phyloP scores from a whole-genome alignment of 2,888 invertebrate genomes.

The Mesochorus sp. region DNA sequence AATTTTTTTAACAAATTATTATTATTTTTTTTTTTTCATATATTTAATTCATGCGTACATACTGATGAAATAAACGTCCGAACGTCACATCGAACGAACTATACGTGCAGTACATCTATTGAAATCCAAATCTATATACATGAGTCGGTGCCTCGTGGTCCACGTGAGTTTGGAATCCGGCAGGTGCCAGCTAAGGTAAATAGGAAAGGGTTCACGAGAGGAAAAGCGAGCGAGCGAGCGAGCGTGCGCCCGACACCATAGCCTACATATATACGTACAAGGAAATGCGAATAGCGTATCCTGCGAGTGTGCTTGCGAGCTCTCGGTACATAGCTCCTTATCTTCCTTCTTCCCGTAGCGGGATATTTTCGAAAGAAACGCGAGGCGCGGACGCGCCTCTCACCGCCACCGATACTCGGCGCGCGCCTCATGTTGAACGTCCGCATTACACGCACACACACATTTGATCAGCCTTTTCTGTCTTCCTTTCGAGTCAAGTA shows the following conservation, averaged over 20 bases:
- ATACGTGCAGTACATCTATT: no score
- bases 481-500: background rate
- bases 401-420: conserved; percentile 1
- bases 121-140: background rate
- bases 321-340: no score
- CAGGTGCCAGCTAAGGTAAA: conserved; percentile 13
- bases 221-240: background rate
- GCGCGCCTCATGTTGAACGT: conserved; percentile 9
- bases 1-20: no score
- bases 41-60: no score
- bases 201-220: conserved; percentile 4
- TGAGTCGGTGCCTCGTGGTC: background rate
- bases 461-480: background rate
- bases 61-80: no score
- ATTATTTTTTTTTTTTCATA: no score
- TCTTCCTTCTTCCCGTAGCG: background rate
- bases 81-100: no score
- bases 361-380: background rate
- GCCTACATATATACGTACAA: background rate
- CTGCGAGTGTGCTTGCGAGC: conserved; percentile 10
- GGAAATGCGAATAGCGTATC: no score
- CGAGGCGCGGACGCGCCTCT: background rate
- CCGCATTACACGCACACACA: background rate
- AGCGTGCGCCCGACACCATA: background rate
- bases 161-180: conserved; percentile 36